Percentiles rank a stretch among this genome's conserved stretches.
Evolutionary conservation across 2,113 vertebrate species (phyloP).

Genomic region (Theristicus caerulescens): DNA sequence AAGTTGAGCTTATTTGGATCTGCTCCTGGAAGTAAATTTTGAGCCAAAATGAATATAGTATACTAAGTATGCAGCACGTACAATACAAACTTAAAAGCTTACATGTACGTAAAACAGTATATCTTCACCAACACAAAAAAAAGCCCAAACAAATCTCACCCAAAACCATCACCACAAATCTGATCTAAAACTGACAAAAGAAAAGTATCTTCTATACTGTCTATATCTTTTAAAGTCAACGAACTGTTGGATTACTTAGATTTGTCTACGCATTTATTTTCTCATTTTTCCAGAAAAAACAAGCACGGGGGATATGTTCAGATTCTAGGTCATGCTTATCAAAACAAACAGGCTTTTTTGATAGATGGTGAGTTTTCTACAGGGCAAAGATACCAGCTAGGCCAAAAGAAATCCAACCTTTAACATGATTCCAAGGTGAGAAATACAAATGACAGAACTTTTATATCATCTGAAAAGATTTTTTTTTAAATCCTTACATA

Average conservation of each 20-base stretch:
- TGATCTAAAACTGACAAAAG: neutral
- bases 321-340: neutral
- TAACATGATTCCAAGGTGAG: neutral
- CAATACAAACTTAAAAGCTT: neutral
- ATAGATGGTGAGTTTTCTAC: neutral
- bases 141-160: neutral
- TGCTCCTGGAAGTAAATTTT: neutral
- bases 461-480: neutral
- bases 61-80: neutral
- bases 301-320: neutral
- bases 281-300: neutral
- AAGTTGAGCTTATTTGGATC: neutral
- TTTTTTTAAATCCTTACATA: neutral
- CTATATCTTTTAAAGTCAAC: neutral
- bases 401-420: neutral
- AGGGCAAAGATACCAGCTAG: neutral
- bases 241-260: neutral
- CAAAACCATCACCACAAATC: neutral
- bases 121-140: neutral
- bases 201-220: neutral
- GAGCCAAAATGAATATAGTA: conserved; percentile 10
- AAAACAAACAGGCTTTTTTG: neutral
- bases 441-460: neutral
- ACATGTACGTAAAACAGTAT: neutral
- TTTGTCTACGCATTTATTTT: neutral